Percentiles rank a stretch among this genome's conserved stretches.
phyloP scores from a whole-genome alignment of 2,797 vertebrate species.

The Tachyglossus aculeatus region DNA sequence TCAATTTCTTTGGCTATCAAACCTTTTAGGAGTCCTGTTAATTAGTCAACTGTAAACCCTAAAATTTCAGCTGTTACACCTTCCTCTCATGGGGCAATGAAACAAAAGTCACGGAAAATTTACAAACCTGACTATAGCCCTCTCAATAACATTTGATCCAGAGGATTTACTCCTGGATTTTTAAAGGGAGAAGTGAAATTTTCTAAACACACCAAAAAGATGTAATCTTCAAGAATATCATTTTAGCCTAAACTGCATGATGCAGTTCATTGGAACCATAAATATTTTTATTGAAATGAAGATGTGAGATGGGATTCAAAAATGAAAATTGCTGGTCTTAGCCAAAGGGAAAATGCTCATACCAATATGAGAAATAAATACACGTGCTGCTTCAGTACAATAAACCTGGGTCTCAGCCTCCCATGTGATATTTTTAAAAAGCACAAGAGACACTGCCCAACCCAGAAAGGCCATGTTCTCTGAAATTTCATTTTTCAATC shows the following conservation, averaged over 20 bases:
- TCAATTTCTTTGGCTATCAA: too few relatives aligned
- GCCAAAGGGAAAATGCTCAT: conserved; percentile 5
- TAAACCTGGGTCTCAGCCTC: conserved; percentile 12
- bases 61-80: too few relatives aligned
- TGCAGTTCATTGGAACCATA: background rate
- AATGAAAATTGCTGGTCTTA: conserved; percentile 10
- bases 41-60: too few relatives aligned
- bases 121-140: too few relatives aligned
- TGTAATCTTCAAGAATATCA: background rate
- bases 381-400: background rate
- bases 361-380: background rate
- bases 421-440: conserved; percentile 63
- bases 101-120: too few relatives aligned
- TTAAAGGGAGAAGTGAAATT: background rate
- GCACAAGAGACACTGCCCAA: conserved; percentile 63
- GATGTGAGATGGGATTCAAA: background rate
- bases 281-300: background rate
- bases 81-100: too few relatives aligned
- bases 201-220: background rate
- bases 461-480: conserved; percentile 66
- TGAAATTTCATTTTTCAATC: conserved; percentile 79
- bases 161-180: too few relatives aligned
- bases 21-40: too few relatives aligned
- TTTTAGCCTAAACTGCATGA: too few relatives aligned
- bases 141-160: too few relatives aligned